These are phyloP conservation scores for Nomada flava DNA, from an alignment of 2,888 invertebrate species.

Conservation along the genomic window DNA sequence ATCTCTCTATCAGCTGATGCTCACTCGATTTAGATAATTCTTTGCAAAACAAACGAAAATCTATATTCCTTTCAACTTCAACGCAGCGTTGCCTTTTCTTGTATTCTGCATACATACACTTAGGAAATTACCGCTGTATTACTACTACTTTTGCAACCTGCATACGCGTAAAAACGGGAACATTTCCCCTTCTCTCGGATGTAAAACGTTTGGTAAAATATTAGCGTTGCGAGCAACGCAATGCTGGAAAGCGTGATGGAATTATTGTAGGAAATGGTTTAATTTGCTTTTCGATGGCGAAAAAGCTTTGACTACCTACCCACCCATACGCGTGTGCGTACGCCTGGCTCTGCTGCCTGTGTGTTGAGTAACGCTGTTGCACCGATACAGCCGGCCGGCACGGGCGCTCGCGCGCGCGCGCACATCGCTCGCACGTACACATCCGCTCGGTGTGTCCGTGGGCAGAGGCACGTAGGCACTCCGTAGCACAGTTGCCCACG, in stretches of 20 bases:
- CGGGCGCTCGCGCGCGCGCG: too few relatives aligned
- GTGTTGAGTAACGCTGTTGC: too few relatives aligned
- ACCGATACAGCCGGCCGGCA: constrained; percentile 14
- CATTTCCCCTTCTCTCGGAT: too few relatives aligned
- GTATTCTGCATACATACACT: background rate
- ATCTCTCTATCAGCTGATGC: background rate
- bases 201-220: background rate
- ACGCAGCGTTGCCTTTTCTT: background rate
- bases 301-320: background rate
- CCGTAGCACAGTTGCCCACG: background rate
- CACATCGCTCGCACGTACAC: background rate
- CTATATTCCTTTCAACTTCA: background rate
- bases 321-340: too few relatives aligned
- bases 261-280: background rate
- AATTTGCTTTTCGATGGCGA: background rate
- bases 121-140: background rate
- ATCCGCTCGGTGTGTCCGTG: background rate
- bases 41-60: constrained; percentile 12
- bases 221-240: background rate
- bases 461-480: background rate
- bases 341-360: background rate
- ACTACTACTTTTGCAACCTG: background rate
- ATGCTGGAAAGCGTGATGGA: background rate
- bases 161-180: too few relatives aligned
- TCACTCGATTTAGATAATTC: constrained; percentile 63